phyloP scores from a whole-genome alignment of 2,113 vertebrate genomes.

The Pundamilia nyererei region DNA sequence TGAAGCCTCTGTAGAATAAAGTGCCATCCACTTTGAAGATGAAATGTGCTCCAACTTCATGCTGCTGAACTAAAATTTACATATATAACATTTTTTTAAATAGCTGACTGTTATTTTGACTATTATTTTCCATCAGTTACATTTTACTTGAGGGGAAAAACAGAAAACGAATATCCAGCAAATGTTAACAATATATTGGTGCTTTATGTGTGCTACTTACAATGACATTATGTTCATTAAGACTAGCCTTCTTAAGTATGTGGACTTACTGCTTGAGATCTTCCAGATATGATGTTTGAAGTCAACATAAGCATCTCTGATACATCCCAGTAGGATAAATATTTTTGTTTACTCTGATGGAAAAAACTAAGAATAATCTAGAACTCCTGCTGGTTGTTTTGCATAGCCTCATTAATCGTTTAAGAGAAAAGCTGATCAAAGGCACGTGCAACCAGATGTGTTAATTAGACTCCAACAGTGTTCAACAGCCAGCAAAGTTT shows the following conservation, averaged over 20 bases:
- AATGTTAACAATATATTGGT: not conserved
- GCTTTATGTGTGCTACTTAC: not conserved
- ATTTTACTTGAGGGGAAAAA: not conserved
- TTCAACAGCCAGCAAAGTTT: not conserved
- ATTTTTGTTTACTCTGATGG: not conserved
- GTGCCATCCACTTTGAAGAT: not conserved
- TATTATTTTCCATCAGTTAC: not conserved
- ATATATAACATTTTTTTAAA: not conserved
- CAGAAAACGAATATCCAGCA: not conserved
- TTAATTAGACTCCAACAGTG: not conserved
- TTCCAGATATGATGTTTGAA: not conserved
- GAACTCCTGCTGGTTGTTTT: not conserved
- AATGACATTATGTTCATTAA: not conserved
- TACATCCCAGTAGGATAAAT: not conserved
- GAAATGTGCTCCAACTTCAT: not conserved
- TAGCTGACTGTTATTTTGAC: not conserved
- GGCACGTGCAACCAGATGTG: not conserved
- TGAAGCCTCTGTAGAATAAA: not conserved
- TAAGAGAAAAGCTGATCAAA: not conserved
- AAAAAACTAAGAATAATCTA: not conserved
- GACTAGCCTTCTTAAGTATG: not conserved
- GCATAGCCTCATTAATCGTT: not conserved
- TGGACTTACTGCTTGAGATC: not conserved
- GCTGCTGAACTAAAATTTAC: not conserved
- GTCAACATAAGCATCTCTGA: not conserved